phyloP scores from a whole-genome alignment of 1,140 invertebrate species.

The Caligus rogercresseyi region DNA sequence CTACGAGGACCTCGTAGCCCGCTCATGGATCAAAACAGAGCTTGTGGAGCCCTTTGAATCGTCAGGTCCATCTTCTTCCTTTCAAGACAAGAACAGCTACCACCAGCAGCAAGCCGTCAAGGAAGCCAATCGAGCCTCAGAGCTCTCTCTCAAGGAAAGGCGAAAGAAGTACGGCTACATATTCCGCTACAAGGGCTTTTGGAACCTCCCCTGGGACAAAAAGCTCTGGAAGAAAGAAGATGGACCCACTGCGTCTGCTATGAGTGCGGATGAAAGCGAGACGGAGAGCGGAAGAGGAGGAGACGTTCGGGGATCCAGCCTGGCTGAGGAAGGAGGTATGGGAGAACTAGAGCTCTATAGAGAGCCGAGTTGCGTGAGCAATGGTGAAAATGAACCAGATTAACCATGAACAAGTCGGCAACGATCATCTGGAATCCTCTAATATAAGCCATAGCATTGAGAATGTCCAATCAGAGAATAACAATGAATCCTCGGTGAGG shows the following conservation, averaged over 20 bases:
- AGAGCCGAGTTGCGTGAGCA: too few relatives aligned
- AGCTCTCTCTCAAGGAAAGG: background rate
- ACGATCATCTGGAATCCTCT: too few relatives aligned
- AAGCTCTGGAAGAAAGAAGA: background rate
- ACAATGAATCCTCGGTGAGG: too few relatives aligned
- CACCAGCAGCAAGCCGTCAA: background rate
- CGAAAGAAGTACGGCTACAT: background rate
- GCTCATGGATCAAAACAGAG: background rate
- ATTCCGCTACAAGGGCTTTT: background rate
- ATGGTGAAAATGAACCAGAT: too few relatives aligned
- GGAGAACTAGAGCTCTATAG: too few relatives aligned
- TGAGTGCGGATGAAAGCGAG: background rate
- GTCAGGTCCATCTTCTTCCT: background rate
- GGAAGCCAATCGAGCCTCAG: background rate
- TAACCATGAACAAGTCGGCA: too few relatives aligned
- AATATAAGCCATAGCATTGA: too few relatives aligned
- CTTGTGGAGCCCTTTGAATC: background rate
- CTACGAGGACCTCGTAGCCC: background rate
- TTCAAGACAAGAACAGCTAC: background rate
- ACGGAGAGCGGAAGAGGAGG: background rate
- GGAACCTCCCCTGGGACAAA: background rate
- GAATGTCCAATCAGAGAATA: too few relatives aligned
- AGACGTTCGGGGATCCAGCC: too few relatives aligned
- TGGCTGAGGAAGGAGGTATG: too few relatives aligned
- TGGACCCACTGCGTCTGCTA: too few relatives aligned